A percentile compares a stretch with the other conserved stretches of the same genome.
Conservation (phyloP, 1,140 invertebrate genomes). For the Calephelis nemesis region DNA sequence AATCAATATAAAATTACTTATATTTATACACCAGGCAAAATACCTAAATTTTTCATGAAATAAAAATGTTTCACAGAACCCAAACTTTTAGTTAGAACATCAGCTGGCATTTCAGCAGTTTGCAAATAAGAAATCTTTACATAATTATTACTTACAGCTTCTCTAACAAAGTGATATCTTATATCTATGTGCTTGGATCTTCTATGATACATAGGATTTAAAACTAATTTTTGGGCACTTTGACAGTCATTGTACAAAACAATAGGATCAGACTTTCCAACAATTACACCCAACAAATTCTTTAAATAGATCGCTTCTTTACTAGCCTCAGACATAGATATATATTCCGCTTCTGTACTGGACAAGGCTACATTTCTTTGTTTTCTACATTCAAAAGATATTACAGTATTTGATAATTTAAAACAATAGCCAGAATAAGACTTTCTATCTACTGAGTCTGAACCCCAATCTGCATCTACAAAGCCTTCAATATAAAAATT, state of each 20-base stretch:
- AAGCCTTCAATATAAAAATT: conserved; percentile 9
- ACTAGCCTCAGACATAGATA: conserved; percentile 20
- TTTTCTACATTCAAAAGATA: conserved; percentile 25
- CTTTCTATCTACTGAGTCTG: conserved; percentile 8
- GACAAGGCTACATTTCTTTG: conserved; percentile 24
- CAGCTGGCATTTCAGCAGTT: conserved; percentile 18
- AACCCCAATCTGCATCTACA: conserved; percentile 29
- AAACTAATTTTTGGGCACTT: conserved; percentile 18
- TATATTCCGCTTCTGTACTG: conserved; percentile 25
- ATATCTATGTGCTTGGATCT: conserved; percentile 22
- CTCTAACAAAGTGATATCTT: conserved; percentile 20
- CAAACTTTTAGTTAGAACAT: conserved; percentile 18
- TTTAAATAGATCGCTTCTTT: conserved; percentile 22
- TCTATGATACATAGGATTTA: conserved; percentile 15
- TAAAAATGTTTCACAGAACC: background rate
- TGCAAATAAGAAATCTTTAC: conserved; percentile 17
- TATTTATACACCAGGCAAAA: background rate
- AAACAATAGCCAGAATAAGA: conserved; percentile 26
- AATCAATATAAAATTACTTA: no score
- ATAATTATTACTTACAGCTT: conserved; percentile 1
- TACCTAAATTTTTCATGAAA: background rate
- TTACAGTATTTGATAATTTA: background rate
- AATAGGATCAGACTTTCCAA: background rate
- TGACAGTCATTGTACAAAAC: conserved; percentile 8
- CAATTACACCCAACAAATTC: conserved; percentile 16